Evolutionary conservation across 2,888 invertebrate species (phyloP).

Genomic region (Tholera decimalis): DNA sequence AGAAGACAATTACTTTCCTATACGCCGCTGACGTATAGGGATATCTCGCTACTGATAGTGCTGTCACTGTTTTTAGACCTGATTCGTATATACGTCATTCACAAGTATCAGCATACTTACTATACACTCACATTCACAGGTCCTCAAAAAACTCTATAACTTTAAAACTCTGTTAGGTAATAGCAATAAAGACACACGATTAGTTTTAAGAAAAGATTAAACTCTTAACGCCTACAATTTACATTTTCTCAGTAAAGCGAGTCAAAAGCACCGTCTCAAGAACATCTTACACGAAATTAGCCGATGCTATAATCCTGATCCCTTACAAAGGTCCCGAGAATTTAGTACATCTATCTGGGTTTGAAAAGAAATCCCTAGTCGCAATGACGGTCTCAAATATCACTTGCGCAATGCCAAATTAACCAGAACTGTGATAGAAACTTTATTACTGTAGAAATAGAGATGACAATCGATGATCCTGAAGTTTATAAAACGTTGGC

Average conservation of each 20-base stretch:
- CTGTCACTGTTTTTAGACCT: too few species aligned
- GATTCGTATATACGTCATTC: too few species aligned
- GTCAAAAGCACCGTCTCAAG: conserved; percentile 50
- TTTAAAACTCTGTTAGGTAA: background rate
- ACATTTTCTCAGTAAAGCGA: conserved; percentile 52
- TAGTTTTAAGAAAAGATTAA: conserved; percentile 21
- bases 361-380: conserved; percentile 65
- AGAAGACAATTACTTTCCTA: too few species aligned
- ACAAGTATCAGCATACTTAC: too few species aligned
- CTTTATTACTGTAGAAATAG: conserved; percentile 50
- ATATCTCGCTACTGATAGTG: too few species aligned
- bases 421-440: conserved; percentile 6
- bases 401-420: conserved; percentile 56
- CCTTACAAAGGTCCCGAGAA: conserved; percentile 68
- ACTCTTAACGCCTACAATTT: conserved; percentile 51
- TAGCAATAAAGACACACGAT: background rate
- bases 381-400: conserved; percentile 78
- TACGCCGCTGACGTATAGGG: too few species aligned
- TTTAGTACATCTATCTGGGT: conserved; percentile 66
- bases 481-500: conserved; percentile 30
- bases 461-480: conserved; percentile 36
- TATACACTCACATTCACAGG: too few species aligned
- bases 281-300: conserved; percentile 69
- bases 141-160: too few species aligned
- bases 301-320: conserved; percentile 65